Evolutionary conservation across 2,113 vertebrate genomes (phyloP).

Genomic region (Verasper variegatus): DNA sequence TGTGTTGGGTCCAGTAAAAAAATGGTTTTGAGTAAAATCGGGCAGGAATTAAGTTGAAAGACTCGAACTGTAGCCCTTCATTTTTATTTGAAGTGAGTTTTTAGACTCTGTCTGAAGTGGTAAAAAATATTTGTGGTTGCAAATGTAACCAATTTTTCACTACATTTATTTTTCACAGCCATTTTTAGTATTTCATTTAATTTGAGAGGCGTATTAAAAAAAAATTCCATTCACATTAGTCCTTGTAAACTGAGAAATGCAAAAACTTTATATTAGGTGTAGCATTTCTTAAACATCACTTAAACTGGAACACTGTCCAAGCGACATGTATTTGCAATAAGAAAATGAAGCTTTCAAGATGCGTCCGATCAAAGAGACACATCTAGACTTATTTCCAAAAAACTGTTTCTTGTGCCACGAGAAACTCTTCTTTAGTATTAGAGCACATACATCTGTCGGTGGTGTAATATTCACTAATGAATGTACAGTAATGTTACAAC

Average conservation of each 20-base stretch:
- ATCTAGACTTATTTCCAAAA: constrained; percentile 3
- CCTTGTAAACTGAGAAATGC: neutral
- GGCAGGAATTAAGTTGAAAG: constrained; percentile 1
- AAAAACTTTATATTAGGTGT: constrained; percentile 1
- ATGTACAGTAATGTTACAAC: constrained; percentile 22
- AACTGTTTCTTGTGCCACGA: constrained; percentile 38
- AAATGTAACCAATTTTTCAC: constrained; percentile 12
- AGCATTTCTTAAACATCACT: constrained; percentile 26
- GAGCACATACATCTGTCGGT: constrained; percentile 14
- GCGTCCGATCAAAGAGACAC: neutral
- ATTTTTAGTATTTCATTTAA: neutral
- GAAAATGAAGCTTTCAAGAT: constrained; percentile 18
- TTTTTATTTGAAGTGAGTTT: constrained; percentile 4
- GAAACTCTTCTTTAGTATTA: constrained; percentile 9
- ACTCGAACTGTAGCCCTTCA: constrained; percentile 8
- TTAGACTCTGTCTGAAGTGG: constrained; percentile 8
- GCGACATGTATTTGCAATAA: constrained; percentile 32
- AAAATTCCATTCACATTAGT: constrained; percentile 29
- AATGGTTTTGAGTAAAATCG: constrained; percentile 1
- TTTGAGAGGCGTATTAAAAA: neutral
- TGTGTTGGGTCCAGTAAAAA: constrained; percentile 56
- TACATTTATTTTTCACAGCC: constrained; percentile 4
- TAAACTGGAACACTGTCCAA: constrained; percentile 25
- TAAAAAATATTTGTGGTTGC: constrained; percentile 12
- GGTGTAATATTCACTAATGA: constrained; percentile 35